Percentiles rank a stretch among this genome's conserved stretches.
phyloP scores from a whole-genome alignment of 2,797 vertebrate genomes.

The Melanotaenia nigrans region DNA sequence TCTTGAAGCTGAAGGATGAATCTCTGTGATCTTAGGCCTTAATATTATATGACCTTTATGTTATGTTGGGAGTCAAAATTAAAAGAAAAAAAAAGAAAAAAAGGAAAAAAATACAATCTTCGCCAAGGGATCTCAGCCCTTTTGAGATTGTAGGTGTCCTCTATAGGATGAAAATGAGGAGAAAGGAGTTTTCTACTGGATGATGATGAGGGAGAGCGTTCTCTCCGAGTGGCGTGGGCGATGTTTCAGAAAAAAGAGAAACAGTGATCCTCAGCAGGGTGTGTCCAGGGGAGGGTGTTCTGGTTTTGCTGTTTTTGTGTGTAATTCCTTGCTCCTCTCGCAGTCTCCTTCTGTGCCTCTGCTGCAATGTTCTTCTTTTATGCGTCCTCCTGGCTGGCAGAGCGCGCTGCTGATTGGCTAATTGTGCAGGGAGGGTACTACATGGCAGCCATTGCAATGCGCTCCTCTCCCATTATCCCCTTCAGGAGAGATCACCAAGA shows the following conservation, averaged over 20 bases:
- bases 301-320: constrained; percentile 81
- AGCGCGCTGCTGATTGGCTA: constrained; percentile 87
- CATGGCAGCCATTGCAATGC: constrained; percentile 87
- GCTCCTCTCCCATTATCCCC: constrained; percentile 86
- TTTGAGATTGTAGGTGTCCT: constrained; percentile 82
- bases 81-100: constrained; percentile 82
- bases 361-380: constrained; percentile 91
- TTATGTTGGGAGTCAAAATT: constrained; percentile 70
- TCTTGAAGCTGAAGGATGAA: constrained; percentile 75
- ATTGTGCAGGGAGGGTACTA: constrained; percentile 88
- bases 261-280: constrained; percentile 87
- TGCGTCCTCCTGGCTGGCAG: constrained; percentile 86
- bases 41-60: constrained; percentile 57
- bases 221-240: constrained; percentile 86
- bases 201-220: constrained; percentile 84
- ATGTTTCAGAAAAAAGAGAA: constrained; percentile 82
- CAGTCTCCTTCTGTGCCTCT: constrained; percentile 88
- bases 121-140: constrained; percentile 82
- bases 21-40: constrained; percentile 71
- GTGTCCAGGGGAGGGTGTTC: constrained; percentile 88
- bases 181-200: constrained; percentile 83
- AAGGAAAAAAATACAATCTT: constrained; percentile 80
- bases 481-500: constrained; percentile 85
- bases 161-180: constrained; percentile 85
- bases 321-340: constrained; percentile 85